Evolutionary conservation across 2,888 invertebrate genomes (phyloP).

Genomic region (Agrotis segetum): DNA sequence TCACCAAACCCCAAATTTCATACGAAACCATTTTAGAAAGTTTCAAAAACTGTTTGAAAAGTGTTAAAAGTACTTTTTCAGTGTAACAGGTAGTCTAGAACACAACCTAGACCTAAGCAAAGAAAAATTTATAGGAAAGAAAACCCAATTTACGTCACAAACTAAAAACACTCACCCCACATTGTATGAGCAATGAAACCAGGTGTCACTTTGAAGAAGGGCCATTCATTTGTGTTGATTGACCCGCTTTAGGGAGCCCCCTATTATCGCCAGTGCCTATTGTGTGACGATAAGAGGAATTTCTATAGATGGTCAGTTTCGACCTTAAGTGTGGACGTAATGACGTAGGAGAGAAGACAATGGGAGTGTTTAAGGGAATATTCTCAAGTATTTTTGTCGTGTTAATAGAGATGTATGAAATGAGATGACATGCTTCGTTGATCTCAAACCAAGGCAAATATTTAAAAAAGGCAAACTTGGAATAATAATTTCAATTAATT

Average conservation of each 20-base stretch:
- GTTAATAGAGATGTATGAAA: too few species aligned
- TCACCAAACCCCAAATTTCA: too few species aligned
- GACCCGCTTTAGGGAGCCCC: conserved; percentile 44
- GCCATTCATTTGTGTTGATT: conserved; percentile 49
- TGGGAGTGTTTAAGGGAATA: not conserved
- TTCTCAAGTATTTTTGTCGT: not conserved
- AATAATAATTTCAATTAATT: not conserved
- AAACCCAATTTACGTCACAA: not conserved
- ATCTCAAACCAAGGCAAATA: too few species aligned
- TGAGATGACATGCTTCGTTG: too few species aligned
- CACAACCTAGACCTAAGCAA: too few species aligned
- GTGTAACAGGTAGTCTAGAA: not conserved
- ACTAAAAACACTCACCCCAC: conserved; percentile 14
- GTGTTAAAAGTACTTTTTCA: too few species aligned
- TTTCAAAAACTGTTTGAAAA: too few species aligned
- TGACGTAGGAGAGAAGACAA: conserved; percentile 26
- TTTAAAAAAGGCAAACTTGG: too few species aligned
- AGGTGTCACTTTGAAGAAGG: conserved; percentile 48
- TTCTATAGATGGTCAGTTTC: conserved; percentile 40
- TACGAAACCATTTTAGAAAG: too few species aligned
- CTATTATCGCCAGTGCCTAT: conserved; percentile 31
- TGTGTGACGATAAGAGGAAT: conserved; percentile 35
- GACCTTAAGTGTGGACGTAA: conserved; percentile 41
- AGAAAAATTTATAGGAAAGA: not conserved
- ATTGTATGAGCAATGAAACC: conserved; percentile 24